Evolutionary conservation across 2,888 invertebrate genomes (phyloP).

Genomic region (Eudemis profundana): DNA sequence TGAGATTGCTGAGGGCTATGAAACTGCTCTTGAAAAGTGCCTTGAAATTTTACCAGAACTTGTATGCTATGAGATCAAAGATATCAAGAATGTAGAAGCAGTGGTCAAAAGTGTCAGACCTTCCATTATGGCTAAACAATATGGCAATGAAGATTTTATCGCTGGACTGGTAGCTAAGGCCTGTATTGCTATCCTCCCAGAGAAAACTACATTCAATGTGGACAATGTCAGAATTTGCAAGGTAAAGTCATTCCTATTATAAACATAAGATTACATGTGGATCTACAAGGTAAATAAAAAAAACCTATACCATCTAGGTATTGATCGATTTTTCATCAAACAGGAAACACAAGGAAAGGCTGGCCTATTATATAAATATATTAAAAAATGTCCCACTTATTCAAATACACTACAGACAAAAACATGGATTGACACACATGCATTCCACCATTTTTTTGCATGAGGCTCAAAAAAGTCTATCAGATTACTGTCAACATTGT

Average conservation of each 20-base stretch:
- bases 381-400: no score
- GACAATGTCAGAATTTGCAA: slow-evolving; percentile 99
- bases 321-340: no score
- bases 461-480: no score
- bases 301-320: no score
- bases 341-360: no score
- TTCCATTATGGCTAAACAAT: slow-evolving; percentile 98
- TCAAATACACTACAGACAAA: no score
- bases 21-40: slow-evolving; percentile 94
- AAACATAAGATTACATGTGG: not conserved
- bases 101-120: slow-evolving; percentile 91
- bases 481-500: not conserved
- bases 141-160: slow-evolving; percentile 97
- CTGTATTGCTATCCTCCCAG: slow-evolving; percentile 94
- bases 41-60: slow-evolving; percentile 95
- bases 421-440: no score
- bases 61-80: slow-evolving; percentile 91
- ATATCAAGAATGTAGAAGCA: slow-evolving; percentile 87
- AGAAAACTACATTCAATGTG: slow-evolving; percentile 96
- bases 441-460: no score
- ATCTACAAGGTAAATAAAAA: not conserved
- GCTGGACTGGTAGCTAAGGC: slow-evolving; percentile 94
- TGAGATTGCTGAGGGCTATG: slow-evolving; percentile 98
- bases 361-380: no score
- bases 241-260: slow-evolving; percentile 67